Base-by-base conservation (phyloP, 1,140 invertebrate species). In the Caerostris darwini region DNA sequence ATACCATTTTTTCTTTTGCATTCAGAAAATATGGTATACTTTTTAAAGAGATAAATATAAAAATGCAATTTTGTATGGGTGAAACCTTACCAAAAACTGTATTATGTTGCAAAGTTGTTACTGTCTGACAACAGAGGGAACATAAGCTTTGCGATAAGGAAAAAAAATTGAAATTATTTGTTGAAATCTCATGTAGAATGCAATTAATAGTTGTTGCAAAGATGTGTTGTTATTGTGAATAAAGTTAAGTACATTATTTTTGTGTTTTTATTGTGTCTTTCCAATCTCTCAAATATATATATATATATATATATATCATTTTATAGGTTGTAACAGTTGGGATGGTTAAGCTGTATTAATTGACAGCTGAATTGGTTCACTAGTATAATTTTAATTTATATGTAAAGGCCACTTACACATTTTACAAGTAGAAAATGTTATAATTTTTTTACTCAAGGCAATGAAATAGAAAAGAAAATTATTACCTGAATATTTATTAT, bases 181-280 rank as follows among this genome's bases (percentile, higher is more conserved):
- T 88, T n/a, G 64, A 88, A 88, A 14, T 64, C 7, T 85, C 61
- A 85, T 64, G 59, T 92, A 92, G 90, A 64, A 61, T 85, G 57
- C 90, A 85, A 92, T 85, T 34, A 67, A 85, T 92, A 92, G 90
- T 19, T 92, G 56, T 85, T 92, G 81, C 58, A 85, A 56, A 92
- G 57, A 83, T 92, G 61, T 92, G 90, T 88, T 88, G 86, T 88
- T 88, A 92, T 92, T 92, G 90, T 92, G 77, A 92, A 92, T 92
- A 92, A 92, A 92, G 17, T 92, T 85, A 85, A 85, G n/a, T 85
- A 85, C 19, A 85, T 59, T 58, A 85, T 19, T 59, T 85, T 85
- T 54, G 57, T 85, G 53, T 85, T 14, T 3, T 77, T 77, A 7
- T 34, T 2, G 19, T 3, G 5, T 7, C 4, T 19, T 85, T 58